Conservation (phyloP, 1,140 invertebrate species). For the Drosophila punjabiensis region DNA sequence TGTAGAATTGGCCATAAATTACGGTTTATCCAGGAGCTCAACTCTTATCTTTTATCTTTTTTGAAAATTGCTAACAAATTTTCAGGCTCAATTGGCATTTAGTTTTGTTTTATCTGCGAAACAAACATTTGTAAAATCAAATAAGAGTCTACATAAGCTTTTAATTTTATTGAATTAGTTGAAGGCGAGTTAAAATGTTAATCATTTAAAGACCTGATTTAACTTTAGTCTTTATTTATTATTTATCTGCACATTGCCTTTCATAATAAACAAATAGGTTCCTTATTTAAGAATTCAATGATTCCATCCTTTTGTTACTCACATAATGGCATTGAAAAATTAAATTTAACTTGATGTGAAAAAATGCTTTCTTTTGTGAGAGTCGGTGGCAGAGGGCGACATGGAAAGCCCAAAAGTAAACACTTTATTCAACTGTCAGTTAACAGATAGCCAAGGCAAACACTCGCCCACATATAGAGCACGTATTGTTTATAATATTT, state of each 20-base stretch:
- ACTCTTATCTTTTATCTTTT: conserved; percentile 5
- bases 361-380: conserved; percentile 55
- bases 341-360: conserved; percentile 39
- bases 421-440: conserved; percentile 61
- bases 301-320: conserved; percentile 5
- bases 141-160: neutral
- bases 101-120: conserved; percentile 3
- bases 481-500: conserved; percentile 79
- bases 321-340: conserved; percentile 36
- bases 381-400: conserved; percentile 28
- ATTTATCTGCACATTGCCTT: neutral
- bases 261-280: neutral
- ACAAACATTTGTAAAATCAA: conserved; percentile 2
- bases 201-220: neutral
- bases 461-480: conserved; percentile 30
- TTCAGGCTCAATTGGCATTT: neutral
- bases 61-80: conserved; percentile 36
- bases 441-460: conserved; percentile 36
- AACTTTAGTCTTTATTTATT: neutral
- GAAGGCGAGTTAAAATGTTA: neutral
- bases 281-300: conserved; percentile 13
- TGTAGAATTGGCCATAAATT: conserved; percentile 35
- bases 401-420: conserved; percentile 67
- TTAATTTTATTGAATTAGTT: conserved; percentile 3
- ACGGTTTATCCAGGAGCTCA: conserved; percentile 25